Base-by-base conservation (phyloP, 1,140 invertebrate genomes). In the Drosophila bocqueti region DNA sequence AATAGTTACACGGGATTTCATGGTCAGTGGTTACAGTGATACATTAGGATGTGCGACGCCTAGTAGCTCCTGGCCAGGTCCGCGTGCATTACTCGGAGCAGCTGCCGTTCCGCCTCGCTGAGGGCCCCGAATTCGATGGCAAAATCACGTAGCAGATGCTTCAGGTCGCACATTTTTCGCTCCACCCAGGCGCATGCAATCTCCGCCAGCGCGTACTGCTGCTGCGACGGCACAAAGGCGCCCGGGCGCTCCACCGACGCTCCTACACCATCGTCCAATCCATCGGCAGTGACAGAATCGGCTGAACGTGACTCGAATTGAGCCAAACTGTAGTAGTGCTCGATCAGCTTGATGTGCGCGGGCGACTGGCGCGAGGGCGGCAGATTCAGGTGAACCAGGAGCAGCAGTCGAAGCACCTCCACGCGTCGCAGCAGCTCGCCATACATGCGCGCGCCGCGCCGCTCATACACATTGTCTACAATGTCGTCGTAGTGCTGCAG, bases 301-400 rank as follows among this genome's bases (percentile, higher is more conserved):
- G 24, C 21, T 9, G 15, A 7, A 1, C 50, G 16, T 21, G 63
- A 11, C 34, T 87, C 77, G 7, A 91, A 78, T 43, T 91, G 74
- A 10, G 81, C 91, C 58, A 92, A 31, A 6, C 66, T 55, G 40
- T 84, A 91, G 60, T 92, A 93, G 64, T 84, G 74, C 40, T 93
- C 92, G 4, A 92, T 84, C 18, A 93, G 71, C 43, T 92, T 93
- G 9, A 93, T 92, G 73, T 93, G 92, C 4, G 92, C 90, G 3
- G 92, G 92, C 15, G 92, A 92, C 59, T 93, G 92, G 3, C 91
- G 82, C 2, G 81, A 65, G 3, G 92, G 91, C 46, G 92, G 90
- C 34, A 93, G 55, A 63, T 91, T 92, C 0, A 93, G 66, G 29
- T 84, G 76, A 4, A 93, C 54, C 9, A 93, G 59, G 1, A 93